phyloP scores from a whole-genome alignment of 1,140 invertebrate genomes.

The Antheraea pernyi region DNA sequence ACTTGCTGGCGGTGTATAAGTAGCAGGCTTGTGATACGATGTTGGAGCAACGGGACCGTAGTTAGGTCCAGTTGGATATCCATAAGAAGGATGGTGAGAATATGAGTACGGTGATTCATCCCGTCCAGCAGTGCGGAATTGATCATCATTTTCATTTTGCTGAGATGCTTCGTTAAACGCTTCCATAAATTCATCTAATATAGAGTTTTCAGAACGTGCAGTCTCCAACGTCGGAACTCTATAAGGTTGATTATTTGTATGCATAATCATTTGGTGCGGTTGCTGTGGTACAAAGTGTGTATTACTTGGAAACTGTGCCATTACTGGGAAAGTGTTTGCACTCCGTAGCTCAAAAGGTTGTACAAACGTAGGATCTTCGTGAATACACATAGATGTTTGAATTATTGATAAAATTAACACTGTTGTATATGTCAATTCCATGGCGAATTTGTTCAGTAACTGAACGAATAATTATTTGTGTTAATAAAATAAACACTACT shows the following conservation, averaged over 20 bases:
- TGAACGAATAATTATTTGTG: not conserved
- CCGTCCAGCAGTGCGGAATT: constrained; percentile 18
- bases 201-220: constrained; percentile 13
- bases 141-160: constrained; percentile 14
- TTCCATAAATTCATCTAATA: constrained; percentile 24
- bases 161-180: constrained; percentile 22
- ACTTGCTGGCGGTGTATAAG: not conserved
- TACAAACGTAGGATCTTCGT: constrained; percentile 27
- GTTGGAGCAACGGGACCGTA: constrained; percentile 18
- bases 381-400: constrained; percentile 9
- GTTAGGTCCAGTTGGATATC: constrained; percentile 18
- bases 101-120: constrained; percentile 19
- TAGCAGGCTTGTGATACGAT: not conserved
- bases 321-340: constrained; percentile 10
- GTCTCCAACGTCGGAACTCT: not conserved
- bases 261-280: constrained; percentile 8
- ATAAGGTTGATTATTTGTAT: not conserved
- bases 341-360: constrained; percentile 25
- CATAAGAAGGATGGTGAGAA: constrained; percentile 13
- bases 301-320: constrained; percentile 19
- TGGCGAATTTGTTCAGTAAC: not conserved
- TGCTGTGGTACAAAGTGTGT: constrained; percentile 4
- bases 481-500: constrained; percentile 26
- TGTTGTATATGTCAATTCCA: not conserved
- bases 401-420: not conserved